Evolutionary conservation across 1,140 invertebrate genomes (phyloP).

Genomic region (Sipha flava): DNA sequence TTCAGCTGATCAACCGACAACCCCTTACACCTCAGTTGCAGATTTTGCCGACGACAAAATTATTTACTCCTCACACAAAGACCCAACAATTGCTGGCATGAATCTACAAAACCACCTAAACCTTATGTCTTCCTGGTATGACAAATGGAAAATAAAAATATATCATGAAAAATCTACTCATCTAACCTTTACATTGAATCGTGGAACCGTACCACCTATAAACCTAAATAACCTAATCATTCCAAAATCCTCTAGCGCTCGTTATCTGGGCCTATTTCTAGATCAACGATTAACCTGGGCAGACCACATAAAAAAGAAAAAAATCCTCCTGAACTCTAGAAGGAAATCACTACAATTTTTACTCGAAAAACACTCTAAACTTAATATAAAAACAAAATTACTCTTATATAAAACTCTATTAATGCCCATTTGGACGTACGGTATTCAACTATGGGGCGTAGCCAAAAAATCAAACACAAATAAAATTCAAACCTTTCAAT

Average conservation of each 20-base stretch:
- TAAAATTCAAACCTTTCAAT: no score
- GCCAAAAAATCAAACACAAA: no score
- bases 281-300: conserved; percentile 6
- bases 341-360: neutral
- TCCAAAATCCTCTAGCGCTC: neutral
- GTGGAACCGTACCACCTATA: neutral
- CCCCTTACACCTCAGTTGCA: conserved; percentile 34
- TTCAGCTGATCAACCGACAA: conserved; percentile 41
- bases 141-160: conserved; percentile 39
- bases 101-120: conserved; percentile 37
- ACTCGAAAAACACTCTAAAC: no score
- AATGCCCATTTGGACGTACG: no score
- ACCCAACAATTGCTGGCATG: conserved; percentile 34
- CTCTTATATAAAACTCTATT: no score
- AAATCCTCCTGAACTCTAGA: neutral
- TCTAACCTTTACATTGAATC: conserved; percentile 11
- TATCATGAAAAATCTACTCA: conserved; percentile 37
- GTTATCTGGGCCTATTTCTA: conserved; percentile 26
- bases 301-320: neutral
- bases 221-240: neutral
- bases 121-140: conserved; percentile 35
- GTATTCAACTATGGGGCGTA: no score
- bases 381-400: no score
- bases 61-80: conserved; percentile 33
- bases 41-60: conserved; percentile 42